Base-by-base conservation (phyloP, 2,113 vertebrate species). In the Myrmecophaga tridactyla region DNA sequence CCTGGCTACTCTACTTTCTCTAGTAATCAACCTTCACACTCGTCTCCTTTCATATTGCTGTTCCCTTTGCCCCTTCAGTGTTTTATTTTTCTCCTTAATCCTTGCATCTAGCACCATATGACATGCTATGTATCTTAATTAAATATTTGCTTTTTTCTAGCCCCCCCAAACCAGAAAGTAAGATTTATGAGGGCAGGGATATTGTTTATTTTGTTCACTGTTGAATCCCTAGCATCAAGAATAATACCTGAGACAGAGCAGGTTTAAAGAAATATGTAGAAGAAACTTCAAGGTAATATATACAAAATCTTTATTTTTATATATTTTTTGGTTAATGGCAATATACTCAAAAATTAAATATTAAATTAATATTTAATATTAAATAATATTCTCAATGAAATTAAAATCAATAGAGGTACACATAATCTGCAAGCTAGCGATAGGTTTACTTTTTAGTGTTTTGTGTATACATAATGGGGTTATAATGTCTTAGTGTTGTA, bases 261-360 rank as follows among this genome's bases (percentile, higher is more conserved):
- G 1, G 2, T 1, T 48, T 7, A 7, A 70, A 20, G n/a, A 80
- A 46, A 5, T 13, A 31, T 11, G 21, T 27, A 60, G 11, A 25
- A 31, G 51, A 53, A 77, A 58, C 46, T 29, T 67, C 46, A 34
- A 80, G 89, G 12, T 12, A 69, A 63, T 41, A 56, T 31, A 14
- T 41, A 46, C 5, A 41, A 73, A 41, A 29, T 0, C 4, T 72
- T 84, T 21, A 14, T 29, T 89, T 60, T 48, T 29, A 36, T 31
- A 20, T 39, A 13, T 53, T 65, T 51, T 67, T 65, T 31, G 17
- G 27, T 76, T 60, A 65, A 23, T 80, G 27, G 39, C 46, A 92
- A 80, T 7, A 88, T 75, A 84, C 13, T 70, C 21, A 96, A 23
- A 77, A n/a, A n/a, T n/a, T n/a, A n/a, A n/a, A n/a, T n/a, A n/a